phyloP scores from a whole-genome alignment of 2,888 invertebrate species.

The Dinocampus coccinellae region DNA sequence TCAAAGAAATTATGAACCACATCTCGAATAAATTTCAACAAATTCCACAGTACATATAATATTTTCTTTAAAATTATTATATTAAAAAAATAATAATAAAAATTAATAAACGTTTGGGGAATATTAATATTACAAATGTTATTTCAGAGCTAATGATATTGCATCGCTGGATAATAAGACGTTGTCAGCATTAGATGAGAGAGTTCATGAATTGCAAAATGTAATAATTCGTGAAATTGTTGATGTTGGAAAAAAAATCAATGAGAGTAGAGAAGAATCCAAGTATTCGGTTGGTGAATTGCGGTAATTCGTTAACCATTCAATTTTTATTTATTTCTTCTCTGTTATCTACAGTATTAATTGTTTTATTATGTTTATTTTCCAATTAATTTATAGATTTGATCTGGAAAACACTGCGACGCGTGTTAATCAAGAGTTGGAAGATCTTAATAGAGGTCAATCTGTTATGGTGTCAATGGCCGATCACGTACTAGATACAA shows the following conservation, averaged over 20 bases:
- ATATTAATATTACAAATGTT: background rate
- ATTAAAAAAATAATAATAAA: background rate
- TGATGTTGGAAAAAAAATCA: slow-evolving; percentile 73
- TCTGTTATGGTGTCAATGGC: slow-evolving; percentile 85
- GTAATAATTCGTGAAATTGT: slow-evolving; percentile 66
- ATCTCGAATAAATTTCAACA: slow-evolving; percentile 54
- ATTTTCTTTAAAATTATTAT: background rate
- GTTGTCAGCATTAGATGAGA: slow-evolving; percentile 72
- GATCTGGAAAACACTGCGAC: slow-evolving; percentile 59
- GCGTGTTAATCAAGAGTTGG: slow-evolving; percentile 60
- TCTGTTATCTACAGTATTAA: background rate
- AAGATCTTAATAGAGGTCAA: slow-evolving; percentile 79
- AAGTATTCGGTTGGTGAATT: slow-evolving; percentile 75
- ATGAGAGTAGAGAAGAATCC: slow-evolving; percentile 72
- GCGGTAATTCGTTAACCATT: slow-evolving; percentile 65
- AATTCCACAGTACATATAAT: slow-evolving; percentile 55
- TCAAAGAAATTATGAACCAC: slow-evolving; percentile 57
- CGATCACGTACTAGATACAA: slow-evolving; percentile 86
- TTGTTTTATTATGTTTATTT: background rate
- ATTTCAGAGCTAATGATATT: slow-evolving; percentile 69
- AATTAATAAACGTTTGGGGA: background rate
- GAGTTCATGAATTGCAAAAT: slow-evolving; percentile 70
- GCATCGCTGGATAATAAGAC: slow-evolving; percentile 76
- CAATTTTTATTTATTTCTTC: background rate
- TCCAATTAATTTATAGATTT: slow-evolving; percentile 47